These are phyloP conservation scores for Tyrophagus putrescentiae DNA, from an alignment of 1,140 invertebrate genomes.

Conservation along the genomic window DNA sequence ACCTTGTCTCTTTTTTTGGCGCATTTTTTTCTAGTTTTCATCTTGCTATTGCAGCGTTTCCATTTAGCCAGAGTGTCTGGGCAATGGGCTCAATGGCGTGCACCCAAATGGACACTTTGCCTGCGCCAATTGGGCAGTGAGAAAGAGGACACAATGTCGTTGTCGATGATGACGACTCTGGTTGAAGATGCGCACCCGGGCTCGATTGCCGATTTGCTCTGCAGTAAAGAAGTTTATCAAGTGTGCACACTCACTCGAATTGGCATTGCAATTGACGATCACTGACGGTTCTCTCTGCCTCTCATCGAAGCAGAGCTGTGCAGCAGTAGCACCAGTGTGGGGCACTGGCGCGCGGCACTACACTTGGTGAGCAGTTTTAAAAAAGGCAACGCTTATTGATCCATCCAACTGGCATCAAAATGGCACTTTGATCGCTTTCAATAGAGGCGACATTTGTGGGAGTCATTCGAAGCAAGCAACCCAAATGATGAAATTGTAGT, in stretches of 20 bases:
- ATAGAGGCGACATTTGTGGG: neutral
- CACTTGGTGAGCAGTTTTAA: neutral
- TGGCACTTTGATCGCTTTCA: slow-evolving; percentile 14
- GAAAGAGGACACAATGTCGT: neutral
- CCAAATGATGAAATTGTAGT: neutral
- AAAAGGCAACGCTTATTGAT: slow-evolving; percentile 16
- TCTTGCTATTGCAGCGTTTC: neutral
- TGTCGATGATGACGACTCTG: neutral
- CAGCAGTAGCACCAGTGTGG: too few species aligned
- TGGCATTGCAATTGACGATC: neutral
- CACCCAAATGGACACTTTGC: slow-evolving; percentile 10
- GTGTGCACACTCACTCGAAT: neutral
- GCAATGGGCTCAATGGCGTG: too few species aligned
- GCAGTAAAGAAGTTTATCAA: slow-evolving; percentile 10
- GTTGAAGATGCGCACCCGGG: neutral
- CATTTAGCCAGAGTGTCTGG: too few species aligned
- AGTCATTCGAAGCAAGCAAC: slow-evolving; percentile 1
- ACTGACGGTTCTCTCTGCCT: too few species aligned
- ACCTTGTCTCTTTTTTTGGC: neutral
- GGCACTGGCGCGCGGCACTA: neutral
- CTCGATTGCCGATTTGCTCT: too few species aligned
- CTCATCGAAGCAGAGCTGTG: too few species aligned
- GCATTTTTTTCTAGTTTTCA: neutral
- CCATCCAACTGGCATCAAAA: neutral
- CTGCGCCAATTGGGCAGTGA: neutral